Conservation (phyloP, 2,113 vertebrate genomes). For the Pseudopodoces humilis region DNA sequence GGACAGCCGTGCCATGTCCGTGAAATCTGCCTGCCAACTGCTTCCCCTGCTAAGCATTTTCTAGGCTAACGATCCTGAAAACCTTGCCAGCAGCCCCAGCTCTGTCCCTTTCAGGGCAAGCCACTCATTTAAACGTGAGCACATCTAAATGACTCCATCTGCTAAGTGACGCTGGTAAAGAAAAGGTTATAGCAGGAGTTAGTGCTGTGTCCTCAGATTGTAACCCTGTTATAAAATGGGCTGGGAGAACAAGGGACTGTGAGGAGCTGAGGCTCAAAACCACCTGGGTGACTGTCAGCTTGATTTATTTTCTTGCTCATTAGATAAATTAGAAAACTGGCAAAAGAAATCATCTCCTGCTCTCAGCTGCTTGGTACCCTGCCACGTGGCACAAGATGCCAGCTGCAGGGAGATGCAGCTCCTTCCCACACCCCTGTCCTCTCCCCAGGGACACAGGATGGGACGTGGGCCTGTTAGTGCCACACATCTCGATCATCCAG, state of each 20-base stretch:
- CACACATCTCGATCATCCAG: background rate
- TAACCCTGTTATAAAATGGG: constrained; percentile 45
- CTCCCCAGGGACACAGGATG: background rate
- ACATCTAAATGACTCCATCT: constrained; percentile 68
- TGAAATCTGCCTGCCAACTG: constrained; percentile 63
- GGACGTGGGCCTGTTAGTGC: background rate
- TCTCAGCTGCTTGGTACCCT: constrained; percentile 24
- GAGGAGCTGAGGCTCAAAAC: constrained; percentile 24
- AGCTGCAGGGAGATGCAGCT: background rate
- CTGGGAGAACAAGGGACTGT: constrained; percentile 16
- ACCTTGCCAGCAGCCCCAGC: constrained; percentile 55
- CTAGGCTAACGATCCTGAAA: constrained; percentile 49
- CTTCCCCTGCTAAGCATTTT: constrained; percentile 67
- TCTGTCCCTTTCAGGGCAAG: constrained; percentile 61
- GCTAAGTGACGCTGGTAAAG: constrained; percentile 55
- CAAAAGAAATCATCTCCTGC: background rate
- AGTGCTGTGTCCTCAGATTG: constrained; percentile 23
- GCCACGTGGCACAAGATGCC: background rate
- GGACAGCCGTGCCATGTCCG: background rate
- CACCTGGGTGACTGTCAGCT: constrained; percentile 62
- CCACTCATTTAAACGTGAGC: constrained; percentile 56
- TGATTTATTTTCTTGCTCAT: constrained; percentile 64
- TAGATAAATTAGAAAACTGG: constrained; percentile 61
- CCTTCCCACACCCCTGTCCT: background rate
- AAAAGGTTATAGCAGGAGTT: constrained; percentile 61